These are phyloP conservation scores for Machimus atricapillus DNA, from an alignment of 2,888 invertebrate species.

Conservation along the genomic window DNA sequence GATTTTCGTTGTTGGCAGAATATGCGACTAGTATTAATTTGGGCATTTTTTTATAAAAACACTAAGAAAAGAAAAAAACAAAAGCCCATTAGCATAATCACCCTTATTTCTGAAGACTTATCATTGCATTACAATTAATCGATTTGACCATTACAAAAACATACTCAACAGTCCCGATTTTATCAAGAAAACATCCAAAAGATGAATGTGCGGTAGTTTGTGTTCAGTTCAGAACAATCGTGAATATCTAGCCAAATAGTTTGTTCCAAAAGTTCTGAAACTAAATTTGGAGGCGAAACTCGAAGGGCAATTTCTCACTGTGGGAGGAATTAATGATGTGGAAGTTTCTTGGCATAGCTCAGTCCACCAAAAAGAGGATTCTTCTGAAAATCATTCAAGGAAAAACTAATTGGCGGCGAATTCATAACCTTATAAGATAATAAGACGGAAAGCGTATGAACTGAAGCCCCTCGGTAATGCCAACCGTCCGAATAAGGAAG, in stretches of 20 bases:
- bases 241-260: neutral
- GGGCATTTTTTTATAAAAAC: neutral
- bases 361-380: neutral
- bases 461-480: neutral
- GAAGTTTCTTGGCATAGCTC: neutral
- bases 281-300: neutral
- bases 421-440: neutral
- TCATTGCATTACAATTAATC: neutral
- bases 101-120: neutral
- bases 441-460: neutral
- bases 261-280: neutral
- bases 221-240: neutral
- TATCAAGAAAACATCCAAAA: neutral
- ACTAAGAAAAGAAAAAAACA: too few species aligned
- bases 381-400: neutral
- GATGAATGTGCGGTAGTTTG: neutral
- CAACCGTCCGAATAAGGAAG: neutral
- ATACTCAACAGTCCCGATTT: neutral
- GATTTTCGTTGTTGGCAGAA: too few species aligned
- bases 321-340: neutral
- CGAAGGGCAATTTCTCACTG: neutral
- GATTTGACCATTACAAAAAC: neutral
- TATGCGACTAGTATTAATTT: too few species aligned
- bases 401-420: neutral
- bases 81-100: neutral